Base-by-base conservation (phyloP, 2,797 vertebrate species). In the Esox lucius region DNA sequence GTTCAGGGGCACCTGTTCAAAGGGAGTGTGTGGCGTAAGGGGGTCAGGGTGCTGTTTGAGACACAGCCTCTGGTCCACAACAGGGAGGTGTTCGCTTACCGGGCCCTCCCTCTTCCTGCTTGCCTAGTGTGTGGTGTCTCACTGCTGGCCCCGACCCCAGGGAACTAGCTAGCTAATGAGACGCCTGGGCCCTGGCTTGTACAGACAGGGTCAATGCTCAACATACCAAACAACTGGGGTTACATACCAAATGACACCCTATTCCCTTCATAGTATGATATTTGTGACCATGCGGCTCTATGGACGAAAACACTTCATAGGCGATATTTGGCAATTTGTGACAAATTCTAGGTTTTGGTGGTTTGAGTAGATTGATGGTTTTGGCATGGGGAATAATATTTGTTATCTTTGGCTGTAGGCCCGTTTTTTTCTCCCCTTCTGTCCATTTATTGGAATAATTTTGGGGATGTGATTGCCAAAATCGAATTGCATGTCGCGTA, bases 81-180 rank as follows among this genome's bases (percentile, higher is more conserved):
- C 51, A 6, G 83, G 77, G 86, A 75, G 19, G 48, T 15, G 66
- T 75, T 73, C 68, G 49, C 76, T 73, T 68, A 46, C 76, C 74
- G 67, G 69, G 68, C 22, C 73, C 64, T 65, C 70, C 78, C 46
- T 73, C 66, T 62, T 75, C 66, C 26, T 33, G 78, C 64, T 73
- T 62, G 71, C 79, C 64, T 26, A 16, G 61, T 73, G 66, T 66
- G 8, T 62, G 39, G 72, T 65, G 11, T n/a, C 80, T 75, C 78
- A 77, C 84, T 82, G 75, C 73, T n/a, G 53, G 53, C 77, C 84
- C 15, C 15, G 39, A 39, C 39, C 80, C 80, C 82, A 72, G 78
- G 78, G 86, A 82, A 19, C 81, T 75, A 80, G 78, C 48, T 13
- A 26, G 28, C 64, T 87, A 86, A 84, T 78, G 56, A 80, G 84